phyloP scores from a whole-genome alignment of 2,888 invertebrate genomes.

The Escarpia spicata region DNA sequence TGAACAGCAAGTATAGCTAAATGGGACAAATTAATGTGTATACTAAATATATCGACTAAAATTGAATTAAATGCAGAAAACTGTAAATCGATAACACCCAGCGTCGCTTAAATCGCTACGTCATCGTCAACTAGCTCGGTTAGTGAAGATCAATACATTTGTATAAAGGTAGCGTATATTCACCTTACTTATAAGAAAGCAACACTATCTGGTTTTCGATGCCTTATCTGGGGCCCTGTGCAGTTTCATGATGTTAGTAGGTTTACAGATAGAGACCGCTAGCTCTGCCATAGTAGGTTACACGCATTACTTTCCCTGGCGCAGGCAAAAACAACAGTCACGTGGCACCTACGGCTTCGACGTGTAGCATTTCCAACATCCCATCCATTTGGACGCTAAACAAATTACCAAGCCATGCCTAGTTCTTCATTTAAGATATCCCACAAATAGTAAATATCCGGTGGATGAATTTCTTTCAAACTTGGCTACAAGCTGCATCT shows the following conservation, averaged over 20 bases:
- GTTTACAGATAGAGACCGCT: neutral
- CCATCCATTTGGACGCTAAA: neutral
- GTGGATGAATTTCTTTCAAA: neutral
- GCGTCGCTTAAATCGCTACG: too few relatives aligned
- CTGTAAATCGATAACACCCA: too few relatives aligned
- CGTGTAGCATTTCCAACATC: neutral
- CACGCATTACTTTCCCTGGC: neutral
- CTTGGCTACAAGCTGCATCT: neutral
- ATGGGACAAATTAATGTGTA: too few relatives aligned
- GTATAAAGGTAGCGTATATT: neutral
- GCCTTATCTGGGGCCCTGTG: neutral
- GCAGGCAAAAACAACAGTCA: neutral
- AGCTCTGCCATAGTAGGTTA: neutral
- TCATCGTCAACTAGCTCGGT: too few relatives aligned
- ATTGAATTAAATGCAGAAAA: too few relatives aligned
- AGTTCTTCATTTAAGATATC: neutral
- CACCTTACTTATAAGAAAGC: neutral
- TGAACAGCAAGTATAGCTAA: too few relatives aligned
- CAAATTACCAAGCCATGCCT: neutral
- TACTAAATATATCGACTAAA: too few relatives aligned
- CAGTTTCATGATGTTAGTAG: neutral
- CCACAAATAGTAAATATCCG: neutral
- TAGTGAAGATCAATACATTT: neutral
- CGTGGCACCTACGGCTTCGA: neutral
- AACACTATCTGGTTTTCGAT: neutral